Evolutionary conservation across 2,113 vertebrate genomes (phyloP).

Genomic region (Amblyopsis rosae): DNA sequence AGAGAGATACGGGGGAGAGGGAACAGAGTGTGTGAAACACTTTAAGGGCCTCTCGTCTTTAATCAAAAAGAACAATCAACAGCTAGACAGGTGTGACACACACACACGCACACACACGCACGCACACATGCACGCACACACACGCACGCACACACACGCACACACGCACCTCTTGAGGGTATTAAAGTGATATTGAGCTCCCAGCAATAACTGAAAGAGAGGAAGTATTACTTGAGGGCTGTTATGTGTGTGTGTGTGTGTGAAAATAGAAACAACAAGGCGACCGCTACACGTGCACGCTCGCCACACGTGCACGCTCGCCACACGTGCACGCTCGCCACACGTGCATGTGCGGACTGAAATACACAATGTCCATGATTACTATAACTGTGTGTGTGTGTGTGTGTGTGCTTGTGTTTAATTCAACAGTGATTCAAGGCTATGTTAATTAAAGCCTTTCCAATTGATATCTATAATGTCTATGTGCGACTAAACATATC

Average conservation of each 20-base stretch:
- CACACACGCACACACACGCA: background rate
- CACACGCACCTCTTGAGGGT: constrained; percentile 1
- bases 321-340: too few species aligned
- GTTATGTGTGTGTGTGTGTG: constrained; percentile 16
- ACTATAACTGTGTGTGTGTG: too few species aligned
- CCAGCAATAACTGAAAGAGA: background rate
- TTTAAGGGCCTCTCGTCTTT: constrained; percentile 36
- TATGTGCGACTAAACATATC: too few species aligned
- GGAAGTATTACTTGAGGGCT: constrained; percentile 46
- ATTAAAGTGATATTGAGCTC: constrained; percentile 1
- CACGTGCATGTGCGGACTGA: too few species aligned
- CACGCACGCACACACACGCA: constrained; percentile 25
- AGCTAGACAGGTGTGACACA: constrained; percentile 38
- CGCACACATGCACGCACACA: constrained; percentile 26
- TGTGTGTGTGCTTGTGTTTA: too few species aligned
- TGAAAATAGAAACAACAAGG: background rate
- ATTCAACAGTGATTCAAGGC: too few species aligned
- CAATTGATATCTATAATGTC: too few species aligned
- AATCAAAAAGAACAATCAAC: constrained; percentile 53
- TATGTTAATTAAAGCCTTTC: too few species aligned
- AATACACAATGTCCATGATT: too few species aligned
- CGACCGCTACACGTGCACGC: too few species aligned
- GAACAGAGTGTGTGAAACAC: constrained; percentile 44
- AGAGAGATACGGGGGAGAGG: constrained; percentile 47
- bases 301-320: too few species aligned